phyloP scores from a whole-genome alignment of 2,113 vertebrate genomes.

The Carassius gibelio region DNA sequence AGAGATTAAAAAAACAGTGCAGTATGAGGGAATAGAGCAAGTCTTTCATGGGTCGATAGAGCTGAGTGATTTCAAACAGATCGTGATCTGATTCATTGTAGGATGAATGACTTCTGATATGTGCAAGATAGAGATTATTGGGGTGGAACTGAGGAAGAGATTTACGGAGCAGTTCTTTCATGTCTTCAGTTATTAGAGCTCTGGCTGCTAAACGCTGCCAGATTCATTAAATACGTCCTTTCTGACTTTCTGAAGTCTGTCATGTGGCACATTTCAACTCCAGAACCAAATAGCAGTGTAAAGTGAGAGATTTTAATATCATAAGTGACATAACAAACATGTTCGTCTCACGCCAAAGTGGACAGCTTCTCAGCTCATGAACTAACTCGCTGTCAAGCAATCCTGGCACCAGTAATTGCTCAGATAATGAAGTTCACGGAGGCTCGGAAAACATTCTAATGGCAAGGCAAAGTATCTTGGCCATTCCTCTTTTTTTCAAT shows the following conservation, averaged over 20 bases:
- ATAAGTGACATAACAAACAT: neutral
- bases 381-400: slow-evolving; percentile 15
- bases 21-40: neutral
- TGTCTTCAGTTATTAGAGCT: slow-evolving; percentile 33
- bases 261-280: neutral
- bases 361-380: neutral
- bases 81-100: neutral
- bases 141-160: slow-evolving; percentile 19
- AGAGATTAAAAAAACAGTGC: neutral
- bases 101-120: neutral
- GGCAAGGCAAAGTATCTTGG: neutral
- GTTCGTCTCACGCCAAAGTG: neutral
- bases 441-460: slow-evolving; percentile 23
- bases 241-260: slow-evolving; percentile 6
- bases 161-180: slow-evolving; percentile 28
- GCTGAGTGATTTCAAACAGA: slow-evolving; percentile 26
- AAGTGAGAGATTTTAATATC: slow-evolving; percentile 9
- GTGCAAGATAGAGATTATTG: neutral
- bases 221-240: slow-evolving; percentile 31
- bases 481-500: neutral
- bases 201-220: neutral
- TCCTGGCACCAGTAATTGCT: slow-evolving; percentile 33
- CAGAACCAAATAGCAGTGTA: neutral
- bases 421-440: slow-evolving; percentile 30
- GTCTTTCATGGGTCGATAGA: slow-evolving; percentile 14